Conservation (phyloP, 2,113 vertebrate species). For the Dipodomys spectabilis region DNA sequence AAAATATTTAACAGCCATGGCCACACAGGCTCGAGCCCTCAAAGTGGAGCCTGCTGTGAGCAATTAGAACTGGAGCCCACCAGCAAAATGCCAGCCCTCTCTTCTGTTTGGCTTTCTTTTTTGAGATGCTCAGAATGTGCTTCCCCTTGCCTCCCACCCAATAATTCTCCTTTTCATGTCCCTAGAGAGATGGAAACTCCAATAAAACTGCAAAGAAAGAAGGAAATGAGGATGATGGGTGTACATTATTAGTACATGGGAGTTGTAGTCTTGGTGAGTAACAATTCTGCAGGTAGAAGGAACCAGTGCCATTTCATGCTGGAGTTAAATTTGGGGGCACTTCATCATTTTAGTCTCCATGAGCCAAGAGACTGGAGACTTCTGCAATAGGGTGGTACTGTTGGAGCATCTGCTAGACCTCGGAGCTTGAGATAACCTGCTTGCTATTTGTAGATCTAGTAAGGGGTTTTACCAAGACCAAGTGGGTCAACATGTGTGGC, state of each 20-base stretch:
- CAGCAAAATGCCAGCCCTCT: neutral
- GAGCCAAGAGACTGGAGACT: neutral
- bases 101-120: constrained; percentile 13
- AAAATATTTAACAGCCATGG: constrained; percentile 50
- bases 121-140: neutral
- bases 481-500: neutral
- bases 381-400: neutral
- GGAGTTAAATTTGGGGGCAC: neutral
- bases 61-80: neutral
- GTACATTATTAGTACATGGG: neutral
- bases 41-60: neutral
- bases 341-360: constrained; percentile 16
- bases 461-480: neutral
- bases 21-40: constrained; percentile 38
- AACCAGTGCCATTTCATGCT: neutral
- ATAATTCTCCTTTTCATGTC: constrained; percentile 18
- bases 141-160: neutral
- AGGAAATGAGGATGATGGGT: constrained; percentile 38
- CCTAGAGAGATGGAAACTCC: constrained; percentile 45
- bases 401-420: neutral
- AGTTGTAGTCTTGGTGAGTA: neutral
- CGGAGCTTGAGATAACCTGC: neutral
- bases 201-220: constrained; percentile 56
- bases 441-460: neutral
- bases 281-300: constrained; percentile 21